These are phyloP conservation scores for Baryphthengus martii DNA, from an alignment of 2,113 vertebrate genomes.

Conservation along the genomic window DNA sequence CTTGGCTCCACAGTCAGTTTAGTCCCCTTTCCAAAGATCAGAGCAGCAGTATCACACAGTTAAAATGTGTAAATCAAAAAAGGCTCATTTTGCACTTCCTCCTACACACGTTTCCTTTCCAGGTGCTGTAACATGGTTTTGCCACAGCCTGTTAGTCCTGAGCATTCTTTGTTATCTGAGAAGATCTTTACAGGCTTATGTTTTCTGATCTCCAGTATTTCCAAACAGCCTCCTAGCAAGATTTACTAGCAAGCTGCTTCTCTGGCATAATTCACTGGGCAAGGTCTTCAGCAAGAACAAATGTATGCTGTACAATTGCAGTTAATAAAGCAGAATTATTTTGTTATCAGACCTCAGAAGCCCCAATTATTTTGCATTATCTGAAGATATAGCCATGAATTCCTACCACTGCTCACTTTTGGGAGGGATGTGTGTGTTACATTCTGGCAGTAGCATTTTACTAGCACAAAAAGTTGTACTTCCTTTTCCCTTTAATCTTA, in stretches of 20 bases:
- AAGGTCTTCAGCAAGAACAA: neutral
- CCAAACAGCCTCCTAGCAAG: neutral
- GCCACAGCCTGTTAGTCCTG: neutral
- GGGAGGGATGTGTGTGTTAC: neutral
- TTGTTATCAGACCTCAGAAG: neutral
- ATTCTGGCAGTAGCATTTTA: neutral
- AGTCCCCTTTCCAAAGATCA: slow-evolving; percentile 4
- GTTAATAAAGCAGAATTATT: neutral
- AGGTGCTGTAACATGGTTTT: neutral
- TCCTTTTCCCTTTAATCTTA: neutral
- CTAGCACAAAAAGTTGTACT: neutral
- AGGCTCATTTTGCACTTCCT: neutral
- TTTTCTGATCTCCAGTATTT: neutral
- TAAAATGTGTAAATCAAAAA: neutral
- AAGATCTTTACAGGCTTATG: neutral
- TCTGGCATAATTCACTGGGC: neutral
- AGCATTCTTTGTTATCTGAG: neutral
- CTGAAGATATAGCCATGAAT: neutral
- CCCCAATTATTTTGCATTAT: neutral
- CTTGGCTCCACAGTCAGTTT: neutral
- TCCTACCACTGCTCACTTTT: neutral
- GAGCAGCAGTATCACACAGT: neutral
- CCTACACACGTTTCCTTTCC: neutral
- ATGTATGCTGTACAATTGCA: neutral
- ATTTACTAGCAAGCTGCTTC: neutral